Base-by-base conservation (phyloP, 2,797 vertebrate genomes). In the Ctenopoma multispine region DNA sequence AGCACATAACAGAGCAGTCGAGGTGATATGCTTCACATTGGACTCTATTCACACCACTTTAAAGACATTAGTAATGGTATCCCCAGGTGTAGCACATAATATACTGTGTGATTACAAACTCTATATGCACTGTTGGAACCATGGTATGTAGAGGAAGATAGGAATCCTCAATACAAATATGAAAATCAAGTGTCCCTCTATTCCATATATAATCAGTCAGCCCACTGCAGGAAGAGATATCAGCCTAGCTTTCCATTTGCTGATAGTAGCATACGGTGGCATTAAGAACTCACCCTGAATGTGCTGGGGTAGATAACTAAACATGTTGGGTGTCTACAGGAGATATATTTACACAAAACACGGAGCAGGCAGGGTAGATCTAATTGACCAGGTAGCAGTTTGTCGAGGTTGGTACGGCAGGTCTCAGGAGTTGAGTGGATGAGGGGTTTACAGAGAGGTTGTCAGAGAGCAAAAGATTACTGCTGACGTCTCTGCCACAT, bases 401-500 rank as follows among this genome's bases (percentile, higher is more conserved):
- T 83, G 86, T 75, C 23, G 44, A 87, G 83, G 90, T 80, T 80
- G 70, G 69, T 49, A 34, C 65, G 74, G 91, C 87, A 77, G 83
- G 71, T 88, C 89, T 84, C 12, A 1, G 65, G 65, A 91, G 86
- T 90, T 60, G 90, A 93, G 91, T 83, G 84, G 77, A 88, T 85
- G 81, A 70, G 87, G 79, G 77, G 83, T 63, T 87, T 85, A 74
- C 86, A 83, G 90, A 81, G 86, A 72, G 80, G 77, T 84, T 57
- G 72, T 82, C 85, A 68, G 77, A 88, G 79, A 83, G 90, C 87
- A 85, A 85, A 89, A 94, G 95, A 96, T 93, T 93, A 93, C 90
- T 89, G 81, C 75, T 89, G 94, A 94, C 84, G 63, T 93, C 92
- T 90, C 91, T 93, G 94, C 92, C 94, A 93, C 93, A 95, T 95